Conservation (phyloP, 2,888 invertebrate genomes). For the Tenodera sinensis region DNA sequence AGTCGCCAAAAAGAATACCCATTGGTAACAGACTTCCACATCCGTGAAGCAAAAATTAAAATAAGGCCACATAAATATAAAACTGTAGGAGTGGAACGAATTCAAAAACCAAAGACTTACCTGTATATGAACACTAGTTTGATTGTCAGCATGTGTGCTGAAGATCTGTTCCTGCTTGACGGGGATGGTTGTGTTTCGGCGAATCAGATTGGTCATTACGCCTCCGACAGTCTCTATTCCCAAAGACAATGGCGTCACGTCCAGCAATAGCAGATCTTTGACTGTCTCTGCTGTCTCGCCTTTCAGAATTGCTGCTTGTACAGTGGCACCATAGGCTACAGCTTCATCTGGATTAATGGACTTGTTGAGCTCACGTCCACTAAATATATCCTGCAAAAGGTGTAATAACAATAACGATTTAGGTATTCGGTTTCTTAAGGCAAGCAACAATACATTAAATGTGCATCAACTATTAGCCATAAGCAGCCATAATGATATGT, state of each 20-base stretch:
- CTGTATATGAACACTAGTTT: slow-evolving; percentile 59
- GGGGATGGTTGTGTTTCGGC: slow-evolving; percentile 64
- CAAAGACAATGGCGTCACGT: slow-evolving; percentile 62
- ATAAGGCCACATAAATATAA: no score
- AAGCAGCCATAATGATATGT: no score
- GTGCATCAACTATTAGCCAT: no score
- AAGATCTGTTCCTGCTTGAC: slow-evolving; percentile 58
- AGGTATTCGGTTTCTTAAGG: not conserved
- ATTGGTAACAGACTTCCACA: not conserved
- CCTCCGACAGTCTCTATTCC: slow-evolving; percentile 72
- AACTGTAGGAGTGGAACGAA: not conserved
- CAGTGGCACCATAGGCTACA: slow-evolving; percentile 65
- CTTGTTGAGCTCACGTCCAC: slow-evolving; percentile 60
- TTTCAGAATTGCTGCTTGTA: slow-evolving; percentile 59
- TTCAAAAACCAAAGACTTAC: slow-evolving; percentile 38
- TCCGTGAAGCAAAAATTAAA: no score
- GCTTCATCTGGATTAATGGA: slow-evolving; percentile 71
- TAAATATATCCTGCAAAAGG: slow-evolving; percentile 43
- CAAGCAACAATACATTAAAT: no score
- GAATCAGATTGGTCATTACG: slow-evolving; percentile 66
- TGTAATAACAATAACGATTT: not conserved
- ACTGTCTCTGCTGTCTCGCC: slow-evolving; percentile 56
- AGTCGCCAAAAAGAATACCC: no score
- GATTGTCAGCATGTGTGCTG: slow-evolving; percentile 66
- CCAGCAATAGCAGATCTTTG: slow-evolving; percentile 61